These are phyloP conservation scores for Sminthopsis crassicaudata DNA, from an alignment of 2,113 vertebrate species.

Conservation along the genomic window DNA sequence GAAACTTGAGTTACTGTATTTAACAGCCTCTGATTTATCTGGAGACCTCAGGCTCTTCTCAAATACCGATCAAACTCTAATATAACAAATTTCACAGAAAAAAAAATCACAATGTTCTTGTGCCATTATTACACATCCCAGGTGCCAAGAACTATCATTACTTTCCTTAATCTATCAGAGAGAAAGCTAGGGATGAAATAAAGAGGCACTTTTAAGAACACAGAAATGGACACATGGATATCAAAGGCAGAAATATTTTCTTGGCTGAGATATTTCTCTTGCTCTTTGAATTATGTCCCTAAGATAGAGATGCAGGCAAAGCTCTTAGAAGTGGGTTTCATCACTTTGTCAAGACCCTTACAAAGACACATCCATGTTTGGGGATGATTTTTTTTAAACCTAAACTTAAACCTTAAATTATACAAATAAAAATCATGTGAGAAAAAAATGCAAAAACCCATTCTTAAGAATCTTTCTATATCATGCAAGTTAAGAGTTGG, in stretches of 20 bases:
- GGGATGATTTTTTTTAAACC: slow-evolving; percentile 20
- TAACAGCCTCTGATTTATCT: not conserved
- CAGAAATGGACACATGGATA: not conserved
- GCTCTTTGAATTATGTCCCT: not conserved
- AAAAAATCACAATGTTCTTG: not conserved
- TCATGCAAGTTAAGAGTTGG: slow-evolving; percentile 42
- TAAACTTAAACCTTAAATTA: no score
- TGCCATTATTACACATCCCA: not conserved
- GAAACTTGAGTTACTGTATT: slow-evolving; percentile 11
- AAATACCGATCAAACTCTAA: not conserved
- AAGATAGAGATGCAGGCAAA: not conserved
- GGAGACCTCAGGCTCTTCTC: not conserved
- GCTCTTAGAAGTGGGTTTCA: not conserved
- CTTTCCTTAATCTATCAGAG: not conserved
- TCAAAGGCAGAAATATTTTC: not conserved
- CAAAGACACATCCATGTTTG: not conserved
- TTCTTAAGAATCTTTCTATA: slow-evolving; percentile 38
- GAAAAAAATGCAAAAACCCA: slow-evolving; percentile 23
- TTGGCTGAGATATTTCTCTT: not conserved
- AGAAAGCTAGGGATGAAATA: slow-evolving; percentile 1
- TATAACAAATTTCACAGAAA: not conserved
- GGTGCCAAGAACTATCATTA: not conserved
- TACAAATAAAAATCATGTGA: not conserved
- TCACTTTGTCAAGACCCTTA: not conserved
- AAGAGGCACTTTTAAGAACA: slow-evolving; percentile 17